These are phyloP conservation scores for Archivesica marissinica DNA, from an alignment of 1,140 invertebrate genomes.

Conservation along the genomic window DNA sequence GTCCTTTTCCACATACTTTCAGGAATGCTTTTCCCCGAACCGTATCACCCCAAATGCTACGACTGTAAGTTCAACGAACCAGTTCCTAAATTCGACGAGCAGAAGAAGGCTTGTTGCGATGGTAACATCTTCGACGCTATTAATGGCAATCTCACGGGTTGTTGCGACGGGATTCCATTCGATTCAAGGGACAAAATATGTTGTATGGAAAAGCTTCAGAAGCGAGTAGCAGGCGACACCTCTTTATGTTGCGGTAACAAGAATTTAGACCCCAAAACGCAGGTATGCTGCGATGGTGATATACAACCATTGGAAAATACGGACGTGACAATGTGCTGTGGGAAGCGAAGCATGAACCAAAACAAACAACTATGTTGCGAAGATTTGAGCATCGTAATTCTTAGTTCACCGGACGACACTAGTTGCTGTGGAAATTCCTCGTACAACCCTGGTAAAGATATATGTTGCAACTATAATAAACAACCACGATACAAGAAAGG, in stretches of 20 bases:
- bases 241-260: conserved; percentile 8
- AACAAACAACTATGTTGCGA: conserved; percentile 37
- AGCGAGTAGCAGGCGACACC: background rate
- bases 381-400: background rate
- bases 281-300: conserved; percentile 21
- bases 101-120: conserved; percentile 2
- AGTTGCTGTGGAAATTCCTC: conserved; percentile 39
- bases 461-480: conserved; percentile 3
- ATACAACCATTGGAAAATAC: background rate
- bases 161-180: conserved; percentile 18
- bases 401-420: background rate
- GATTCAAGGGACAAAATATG: conserved; percentile 27
- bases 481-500: background rate
- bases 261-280: conserved; percentile 7
- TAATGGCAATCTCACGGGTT: conserved; percentile 23
- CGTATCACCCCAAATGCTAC: conserved; percentile 41
- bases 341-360: background rate
- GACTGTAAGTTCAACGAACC: background rate
- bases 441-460: background rate
- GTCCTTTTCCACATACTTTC: background rate
- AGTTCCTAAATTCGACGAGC: background rate
- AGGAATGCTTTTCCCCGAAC: conserved; percentile 24
- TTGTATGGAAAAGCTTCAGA: background rate
- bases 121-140: conserved; percentile 23
- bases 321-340: conserved; percentile 5